These are phyloP conservation scores for Steatocranus sp. DNA, from an alignment of 2,797 vertebrate genomes.

Conservation along the genomic window DNA sequence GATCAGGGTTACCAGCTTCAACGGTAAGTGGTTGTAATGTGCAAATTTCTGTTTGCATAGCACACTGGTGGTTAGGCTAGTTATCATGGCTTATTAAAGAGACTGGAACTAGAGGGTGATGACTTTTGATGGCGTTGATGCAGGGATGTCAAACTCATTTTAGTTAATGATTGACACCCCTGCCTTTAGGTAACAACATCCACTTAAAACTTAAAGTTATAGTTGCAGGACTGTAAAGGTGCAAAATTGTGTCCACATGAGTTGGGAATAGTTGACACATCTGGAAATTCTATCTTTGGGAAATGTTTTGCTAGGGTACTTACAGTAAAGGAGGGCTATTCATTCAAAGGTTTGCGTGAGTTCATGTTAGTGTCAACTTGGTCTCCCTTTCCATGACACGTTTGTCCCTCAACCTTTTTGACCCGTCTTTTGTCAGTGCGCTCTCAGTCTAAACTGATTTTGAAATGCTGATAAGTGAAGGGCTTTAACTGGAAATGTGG, in stretches of 20 bases:
- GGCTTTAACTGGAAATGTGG: background rate
- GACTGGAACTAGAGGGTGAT: background rate
- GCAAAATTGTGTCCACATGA: background rate
- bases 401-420: background rate
- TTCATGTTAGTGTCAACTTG: background rate
- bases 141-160: background rate
- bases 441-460: background rate
- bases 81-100: background rate
- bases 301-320: background rate
- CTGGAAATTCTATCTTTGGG: background rate
- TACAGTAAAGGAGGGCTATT: constrained; percentile 37
- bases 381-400: background rate
- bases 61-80: background rate
- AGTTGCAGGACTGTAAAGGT: rapidly evolving
- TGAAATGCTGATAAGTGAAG: background rate
- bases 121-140: background rate
- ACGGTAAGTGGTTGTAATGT: background rate
- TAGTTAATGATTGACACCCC: background rate
- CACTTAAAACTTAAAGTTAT: background rate
- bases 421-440: background rate
- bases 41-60: background rate
- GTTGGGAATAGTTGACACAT: background rate
- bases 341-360: constrained; percentile 22
- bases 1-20: background rate
- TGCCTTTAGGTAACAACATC: background rate